Base-by-base conservation (phyloP, 1,140 invertebrate species). In the Adoxophyes honmai region DNA sequence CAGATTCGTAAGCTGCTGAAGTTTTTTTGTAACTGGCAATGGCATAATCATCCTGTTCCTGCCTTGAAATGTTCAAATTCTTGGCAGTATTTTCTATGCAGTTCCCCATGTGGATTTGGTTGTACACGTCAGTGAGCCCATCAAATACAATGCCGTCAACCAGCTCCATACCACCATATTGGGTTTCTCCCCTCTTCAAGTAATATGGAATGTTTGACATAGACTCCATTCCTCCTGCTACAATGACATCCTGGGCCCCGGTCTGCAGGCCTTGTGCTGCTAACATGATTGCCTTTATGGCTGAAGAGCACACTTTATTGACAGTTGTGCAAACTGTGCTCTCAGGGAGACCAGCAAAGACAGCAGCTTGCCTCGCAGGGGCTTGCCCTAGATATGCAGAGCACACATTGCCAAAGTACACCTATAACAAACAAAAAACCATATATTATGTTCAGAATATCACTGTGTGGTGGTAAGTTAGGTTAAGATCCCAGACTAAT, bases 131-230 rank as follows among this genome's bases (percentile, higher is more conserved):
- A 42, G 95, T 98, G 1, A 99, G 91, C 5, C 98, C 98, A 91
- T 99, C 99, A 84, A 92, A 94, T 7, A 99, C 95, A 72, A 99
- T 98, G 34, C 97, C 98, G 92, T 99, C 99, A 11, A 89, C 90
- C 15, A 99, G 90, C 69, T 94, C 93, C n/a, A 98, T 90, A 10
- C 98, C 98, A 52, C 99, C 99, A 90, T 99, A 99, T 13, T 95
- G 91, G 42, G 94, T 97, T 75, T 94, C 93, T 34, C 96, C 98
- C 74, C 98, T 90, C 68, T 93, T 93, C 86, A 99, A 78, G 83
- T 99, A 99, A 89, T 93, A 99, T 9, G 99, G 99, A n/a, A 98
- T 97, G 92, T 99, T 99, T 1, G 97, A 99, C 98, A 99, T 99
- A 54, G 97, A 98, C 90, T 99, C 98, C 96, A 98, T 99, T 55